Evolutionary conservation across 2,888 invertebrate genomes (phyloP), one percentile per base, ranked within the genome.

Genomic region (Melikaiella ostensackeni): DNA sequence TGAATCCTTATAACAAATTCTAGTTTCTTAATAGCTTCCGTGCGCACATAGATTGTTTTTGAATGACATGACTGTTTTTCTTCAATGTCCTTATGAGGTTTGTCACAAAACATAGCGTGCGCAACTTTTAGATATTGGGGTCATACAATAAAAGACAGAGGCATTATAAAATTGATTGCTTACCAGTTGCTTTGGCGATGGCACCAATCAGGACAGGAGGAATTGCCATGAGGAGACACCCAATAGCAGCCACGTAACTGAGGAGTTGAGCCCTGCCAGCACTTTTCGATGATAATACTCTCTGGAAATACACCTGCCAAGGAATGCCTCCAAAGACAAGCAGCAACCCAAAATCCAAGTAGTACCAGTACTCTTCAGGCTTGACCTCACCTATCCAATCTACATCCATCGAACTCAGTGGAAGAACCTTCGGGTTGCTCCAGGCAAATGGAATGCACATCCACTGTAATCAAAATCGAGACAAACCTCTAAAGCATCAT

Each of bases 281-380:
- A 0, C 98, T 97, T 93, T 98, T 98, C 88, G 98, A 98, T 80
- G 99, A 99, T 86, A 99, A 93, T 75, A 99, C 99, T 61, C 99
- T 94, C 93, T 99, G 99, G 92, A 99, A 99, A 91, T 99, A 99
- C 42, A 99, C 99, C 95, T 96, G 92, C 98, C 99, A 99, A 0
- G 99, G 99, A 86, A 99, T 98, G 62, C 99, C 99, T 24, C 99
- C 99, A 88, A 99, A 98, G 70, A 98, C 93, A 78, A 99, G 93
- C 85, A 99, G 93, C 85, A 99, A 92, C 16, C 97, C 97, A 85
- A 97, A 96, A 92, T 99, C 99, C 74, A 97, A 86, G 90, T 98
- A 99, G 85, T 93, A 95, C 93, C 96, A 96, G 85, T 96, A 94
- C 87, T 96, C 95, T 2, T 93, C 92, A 0, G 95, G 92, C 0